phyloP scores from a whole-genome alignment of 92 coral and sea anemone genomes.

The Pocillopora meandrina region DNA sequence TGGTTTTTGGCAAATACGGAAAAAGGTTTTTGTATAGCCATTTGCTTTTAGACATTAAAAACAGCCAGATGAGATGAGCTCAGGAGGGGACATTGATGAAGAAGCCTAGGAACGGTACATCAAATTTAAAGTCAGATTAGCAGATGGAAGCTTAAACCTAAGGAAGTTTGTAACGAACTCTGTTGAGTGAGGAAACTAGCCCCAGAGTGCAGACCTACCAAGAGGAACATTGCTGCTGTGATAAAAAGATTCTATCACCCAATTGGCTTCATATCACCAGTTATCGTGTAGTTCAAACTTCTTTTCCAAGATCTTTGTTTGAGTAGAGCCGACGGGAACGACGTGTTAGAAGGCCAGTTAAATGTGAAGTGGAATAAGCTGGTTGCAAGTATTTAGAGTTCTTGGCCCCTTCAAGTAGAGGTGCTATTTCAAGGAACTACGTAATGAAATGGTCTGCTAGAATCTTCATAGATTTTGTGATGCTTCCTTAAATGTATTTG shows the following conservation, averaged over 20 bases:
- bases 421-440: neutral
- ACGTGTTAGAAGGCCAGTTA: neutral
- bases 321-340: constrained; percentile 15
- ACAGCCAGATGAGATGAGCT: too few relatives aligned
- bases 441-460: neutral
- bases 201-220: constrained; percentile 32
- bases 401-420: constrained; percentile 6
- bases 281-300: constrained; percentile 17
- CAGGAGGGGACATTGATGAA: neutral
- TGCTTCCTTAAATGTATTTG: constrained; percentile 11
- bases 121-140: constrained; percentile 50
- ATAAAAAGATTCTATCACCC: constrained; percentile 32
- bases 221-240: constrained; percentile 35
- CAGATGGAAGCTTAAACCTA: constrained; percentile 56
- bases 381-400: neutral
- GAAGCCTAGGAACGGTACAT: constrained; percentile 29
- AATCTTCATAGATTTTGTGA: constrained; percentile 2
- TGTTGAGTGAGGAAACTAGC: constrained; percentile 23
- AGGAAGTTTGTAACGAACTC: constrained; percentile 25
- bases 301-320: constrained; percentile 31
- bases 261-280: constrained; percentile 34
- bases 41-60: too few relatives aligned
- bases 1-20: too few relatives aligned
- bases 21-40: too few relatives aligned
- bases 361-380: neutral